Base-by-base conservation (phyloP, 2,113 vertebrate species). In the Tetraodon nigroviridis region DNA sequence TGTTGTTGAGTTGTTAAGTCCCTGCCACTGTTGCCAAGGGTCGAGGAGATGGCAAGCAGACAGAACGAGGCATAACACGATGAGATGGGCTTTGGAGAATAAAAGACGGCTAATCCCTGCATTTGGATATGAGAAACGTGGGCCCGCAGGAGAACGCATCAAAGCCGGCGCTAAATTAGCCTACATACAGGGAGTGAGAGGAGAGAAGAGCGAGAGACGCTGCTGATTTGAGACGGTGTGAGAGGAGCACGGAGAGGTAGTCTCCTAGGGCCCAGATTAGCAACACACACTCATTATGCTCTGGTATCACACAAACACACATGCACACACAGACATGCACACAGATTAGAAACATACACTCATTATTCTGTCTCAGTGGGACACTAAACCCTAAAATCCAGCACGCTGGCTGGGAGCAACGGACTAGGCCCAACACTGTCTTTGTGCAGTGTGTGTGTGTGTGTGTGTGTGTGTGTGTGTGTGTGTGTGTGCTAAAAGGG, bases 221-320 rank as follows among this genome's bases (percentile, higher is more conserved):
- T 79, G 78, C 74, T 80, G 84, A 86, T 88, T 89, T 88, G 80
- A 84, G 80, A 85, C 85, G 85, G 84, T 87, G 84, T 83, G 85
- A 86, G 83, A 88, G 86, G 84, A 88, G 86, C 78, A 84, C 78
- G 70, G 85, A 90, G 81, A 84, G 74, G 64, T 61, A 75, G 84
- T 90, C 89, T 92, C 90, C 76, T 70, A 90, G 87, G 90, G 88
- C 84, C 87, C 85, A 91, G 91, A 92, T 89, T 87, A 89, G 82
- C 84, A 86, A 84, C 80, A 86, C 79, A 82, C 84, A 84, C 80
- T 85, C 85, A 86, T 87, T 86, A 84, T 86, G 83, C 80, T 79
- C 81, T 60, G 16, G 73, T 58, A 27, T 64, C 81, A 71, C 86
- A 80, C 76, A 86, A 81, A 87, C 82, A 87, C 75, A 68, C 80